Conservation (phyloP, 2,797 vertebrate genomes). For the Sphenopsis melanotis region DNA sequence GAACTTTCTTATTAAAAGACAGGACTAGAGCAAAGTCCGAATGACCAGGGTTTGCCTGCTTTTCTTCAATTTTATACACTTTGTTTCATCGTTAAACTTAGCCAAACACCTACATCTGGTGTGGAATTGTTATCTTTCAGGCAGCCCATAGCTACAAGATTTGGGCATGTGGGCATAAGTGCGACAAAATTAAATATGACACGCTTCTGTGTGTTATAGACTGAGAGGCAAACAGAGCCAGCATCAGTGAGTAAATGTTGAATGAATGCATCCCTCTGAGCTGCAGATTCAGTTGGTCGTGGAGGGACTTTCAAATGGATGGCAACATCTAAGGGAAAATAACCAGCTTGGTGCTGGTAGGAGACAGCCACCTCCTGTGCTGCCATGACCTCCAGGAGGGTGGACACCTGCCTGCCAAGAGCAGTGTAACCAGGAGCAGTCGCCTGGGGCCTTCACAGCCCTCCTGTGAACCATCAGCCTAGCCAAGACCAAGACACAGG, state of each 20-base stretch:
- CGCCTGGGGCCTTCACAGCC: neutral
- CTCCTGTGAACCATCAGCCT: neutral
- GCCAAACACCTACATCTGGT: neutral
- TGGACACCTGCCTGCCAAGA: neutral
- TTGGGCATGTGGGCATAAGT: neutral
- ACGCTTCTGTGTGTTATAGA: neutral
- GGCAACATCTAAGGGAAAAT: neutral
- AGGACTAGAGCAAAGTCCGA: neutral
- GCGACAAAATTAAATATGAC: neutral
- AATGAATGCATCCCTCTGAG: neutral
- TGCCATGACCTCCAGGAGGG: fast-evolving
- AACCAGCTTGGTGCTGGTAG: neutral
- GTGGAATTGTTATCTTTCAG: neutral
- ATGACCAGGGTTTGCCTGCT: neutral
- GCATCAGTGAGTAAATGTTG: neutral
- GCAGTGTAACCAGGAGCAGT: neutral
- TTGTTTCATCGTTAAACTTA: neutral
- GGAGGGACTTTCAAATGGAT: neutral
- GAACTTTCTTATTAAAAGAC: neutral
- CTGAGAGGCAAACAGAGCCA: neutral
- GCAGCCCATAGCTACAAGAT: neutral
- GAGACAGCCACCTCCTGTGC: neutral
- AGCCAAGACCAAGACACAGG: neutral
- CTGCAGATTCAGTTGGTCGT: neutral
- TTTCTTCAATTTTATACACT: neutral